Percentiles rank a stretch among this genome's conserved stretches.
phyloP scores from a whole-genome alignment of 92 coral and sea anemone species.

The Heliopora coerulea region DNA sequence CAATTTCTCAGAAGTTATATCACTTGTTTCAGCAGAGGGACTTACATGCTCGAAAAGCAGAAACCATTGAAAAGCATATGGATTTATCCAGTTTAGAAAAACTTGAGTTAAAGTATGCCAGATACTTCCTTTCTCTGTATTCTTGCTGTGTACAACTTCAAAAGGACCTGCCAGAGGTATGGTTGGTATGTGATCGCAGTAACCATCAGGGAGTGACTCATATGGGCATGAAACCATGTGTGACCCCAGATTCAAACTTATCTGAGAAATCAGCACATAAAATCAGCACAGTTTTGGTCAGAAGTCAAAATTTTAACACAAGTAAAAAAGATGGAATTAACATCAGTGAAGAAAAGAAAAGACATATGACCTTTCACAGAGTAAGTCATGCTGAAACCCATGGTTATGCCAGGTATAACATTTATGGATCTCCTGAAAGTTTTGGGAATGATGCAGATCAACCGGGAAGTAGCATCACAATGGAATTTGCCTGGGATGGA shows the following conservation, averaged over 20 bases:
- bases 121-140: constrained; percentile 74
- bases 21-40: constrained; percentile 41
- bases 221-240: constrained; percentile 60
- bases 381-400: constrained; percentile 51
- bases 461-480: constrained; percentile 63
- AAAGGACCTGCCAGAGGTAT: constrained; percentile 51
- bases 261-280: background rate
- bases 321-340: constrained; percentile 7
- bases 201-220: constrained; percentile 58
- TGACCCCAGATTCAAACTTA: background rate
- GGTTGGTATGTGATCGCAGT: constrained; percentile 64
- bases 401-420: constrained; percentile 80
- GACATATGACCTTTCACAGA: constrained; percentile 9
- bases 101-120: constrained; percentile 52
- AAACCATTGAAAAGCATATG: background rate
- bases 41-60: background rate
- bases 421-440: constrained; percentile 62
- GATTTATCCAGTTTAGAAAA: constrained; percentile 14
- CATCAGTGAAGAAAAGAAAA: background rate
- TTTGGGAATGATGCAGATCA: constrained; percentile 43
- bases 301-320: constrained; percentile 48
- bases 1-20: constrained; percentile 72
- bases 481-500: constrained; percentile 93
- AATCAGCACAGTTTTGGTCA: constrained; percentile 56
- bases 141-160: constrained; percentile 59